A percentile compares a stretch with the other conserved stretches of the same genome.
These are phyloP conservation scores for Dascillus cervinus DNA, from an alignment of 2,888 invertebrate species.

Conservation along the genomic window DNA sequence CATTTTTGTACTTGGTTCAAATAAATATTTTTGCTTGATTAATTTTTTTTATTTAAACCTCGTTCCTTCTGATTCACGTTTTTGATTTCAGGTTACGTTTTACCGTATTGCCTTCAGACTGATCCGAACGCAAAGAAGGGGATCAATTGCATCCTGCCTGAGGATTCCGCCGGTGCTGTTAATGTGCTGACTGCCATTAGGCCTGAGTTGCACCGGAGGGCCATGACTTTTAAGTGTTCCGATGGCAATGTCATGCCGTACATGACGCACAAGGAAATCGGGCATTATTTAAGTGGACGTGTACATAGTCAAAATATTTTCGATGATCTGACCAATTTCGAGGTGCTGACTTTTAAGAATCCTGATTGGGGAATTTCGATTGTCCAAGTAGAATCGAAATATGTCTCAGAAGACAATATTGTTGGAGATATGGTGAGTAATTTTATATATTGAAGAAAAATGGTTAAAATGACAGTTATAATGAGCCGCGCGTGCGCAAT, in stretches of 20 bases:
- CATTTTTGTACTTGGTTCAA: no score
- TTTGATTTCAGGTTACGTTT: constrained; percentile 42
- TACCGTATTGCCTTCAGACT: constrained; percentile 50
- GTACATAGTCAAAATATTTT: no score
- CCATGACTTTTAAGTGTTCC: constrained; percentile 52
- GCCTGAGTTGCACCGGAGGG: constrained; percentile 53
- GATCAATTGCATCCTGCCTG: constrained; percentile 58
- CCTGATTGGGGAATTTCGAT: constrained; percentile 66
- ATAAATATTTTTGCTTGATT: neutral
- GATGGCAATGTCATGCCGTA: constrained; percentile 47
- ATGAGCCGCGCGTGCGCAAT: no score
- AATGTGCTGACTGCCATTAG: constrained; percentile 56
- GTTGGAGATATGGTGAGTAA: constrained; percentile 42
- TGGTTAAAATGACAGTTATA: no score
- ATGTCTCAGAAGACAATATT: constrained; percentile 28
- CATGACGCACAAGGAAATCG: constrained; percentile 55
- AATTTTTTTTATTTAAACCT: neutral
- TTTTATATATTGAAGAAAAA: no score
- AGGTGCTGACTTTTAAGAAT: constrained; percentile 61
- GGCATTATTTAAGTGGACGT: no score
- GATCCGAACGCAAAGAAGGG: constrained; percentile 49
- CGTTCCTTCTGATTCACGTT: neutral
- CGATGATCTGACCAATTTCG: constrained; percentile 56
- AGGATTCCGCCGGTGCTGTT: constrained; percentile 55
- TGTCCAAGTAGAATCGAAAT: constrained; percentile 41